phyloP scores from a whole-genome alignment of 2,888 invertebrate genomes.

The Theretra japonica region DNA sequence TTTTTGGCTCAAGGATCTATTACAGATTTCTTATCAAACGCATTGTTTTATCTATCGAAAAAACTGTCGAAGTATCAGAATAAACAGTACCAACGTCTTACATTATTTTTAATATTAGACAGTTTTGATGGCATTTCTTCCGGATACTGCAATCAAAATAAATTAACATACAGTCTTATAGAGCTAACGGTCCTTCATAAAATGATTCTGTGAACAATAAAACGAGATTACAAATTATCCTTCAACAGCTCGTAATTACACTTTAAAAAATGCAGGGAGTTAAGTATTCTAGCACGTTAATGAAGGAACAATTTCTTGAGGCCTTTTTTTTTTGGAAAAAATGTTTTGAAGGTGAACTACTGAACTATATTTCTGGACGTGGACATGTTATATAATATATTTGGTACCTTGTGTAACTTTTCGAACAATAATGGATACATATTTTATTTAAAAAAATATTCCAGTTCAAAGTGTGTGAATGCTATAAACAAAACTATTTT shows the following conservation, averaged over 20 bases:
- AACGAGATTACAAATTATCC: conserved; percentile 33
- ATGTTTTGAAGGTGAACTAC: neutral
- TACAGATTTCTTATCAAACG: no score
- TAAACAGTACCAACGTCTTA: no score
- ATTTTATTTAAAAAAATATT: neutral
- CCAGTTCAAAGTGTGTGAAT: neutral
- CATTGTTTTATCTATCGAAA: no score
- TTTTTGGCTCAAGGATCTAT: no score
- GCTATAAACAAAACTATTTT: neutral
- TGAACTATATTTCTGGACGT: neutral
- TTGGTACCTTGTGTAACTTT: neutral
- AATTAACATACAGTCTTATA: no score
- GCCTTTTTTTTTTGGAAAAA: neutral
- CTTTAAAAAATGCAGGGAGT: neutral
- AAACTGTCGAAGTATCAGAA: no score
- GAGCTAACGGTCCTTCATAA: no score
- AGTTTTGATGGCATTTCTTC: no score
- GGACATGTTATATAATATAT: no score
- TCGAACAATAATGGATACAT: neutral
- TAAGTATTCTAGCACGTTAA: neutral
- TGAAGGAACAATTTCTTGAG: neutral
- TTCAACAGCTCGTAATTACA: neutral
- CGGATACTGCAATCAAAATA: no score
- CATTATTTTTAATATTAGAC: no score
- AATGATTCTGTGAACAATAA: conserved; percentile 47